Percentiles rank a stretch among this genome's conserved stretches.
Evolutionary conservation across 1,140 invertebrate genomes (phyloP).

Genomic region (Drosophila pruinosa): DNA sequence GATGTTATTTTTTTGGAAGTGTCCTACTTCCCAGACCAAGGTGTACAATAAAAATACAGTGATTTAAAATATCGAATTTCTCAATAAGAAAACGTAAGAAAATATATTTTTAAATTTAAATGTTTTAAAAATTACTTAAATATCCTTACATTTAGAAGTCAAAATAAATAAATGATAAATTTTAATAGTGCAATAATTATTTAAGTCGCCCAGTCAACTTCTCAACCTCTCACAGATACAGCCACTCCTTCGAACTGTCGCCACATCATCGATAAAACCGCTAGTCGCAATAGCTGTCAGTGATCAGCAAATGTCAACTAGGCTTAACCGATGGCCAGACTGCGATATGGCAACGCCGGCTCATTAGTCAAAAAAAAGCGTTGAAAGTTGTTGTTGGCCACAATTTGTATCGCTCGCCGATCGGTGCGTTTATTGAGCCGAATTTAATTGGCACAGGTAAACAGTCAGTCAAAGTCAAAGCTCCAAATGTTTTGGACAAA

Average conservation of each 20-base stretch:
- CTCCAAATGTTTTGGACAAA: slow-evolving; percentile 23
- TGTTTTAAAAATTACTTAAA: too few relatives aligned
- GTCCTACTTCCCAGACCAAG: too few relatives aligned
- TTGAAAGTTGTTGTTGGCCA: slow-evolving; percentile 50
- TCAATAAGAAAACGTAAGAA: too few relatives aligned
- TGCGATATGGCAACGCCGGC: slow-evolving; percentile 42
- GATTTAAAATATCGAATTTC: too few relatives aligned
- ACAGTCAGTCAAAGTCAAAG: slow-evolving; percentile 66
- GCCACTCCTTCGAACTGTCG: slow-evolving; percentile 6
- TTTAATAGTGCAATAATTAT: not conserved
- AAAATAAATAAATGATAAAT: too few relatives aligned
- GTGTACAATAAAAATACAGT: too few relatives aligned
- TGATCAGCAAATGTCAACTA: slow-evolving; percentile 18
- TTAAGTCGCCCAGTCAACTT: not conserved
- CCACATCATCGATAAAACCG: slow-evolving; percentile 26
- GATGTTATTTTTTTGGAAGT: too few relatives aligned
- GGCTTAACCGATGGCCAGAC: slow-evolving; percentile 12
- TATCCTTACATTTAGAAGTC: too few relatives aligned
- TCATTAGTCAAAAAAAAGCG: slow-evolving; percentile 63
- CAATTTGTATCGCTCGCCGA: slow-evolving; percentile 69
- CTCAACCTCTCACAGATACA: not conserved
- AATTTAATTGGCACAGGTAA: slow-evolving; percentile 75
- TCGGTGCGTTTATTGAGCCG: slow-evolving; percentile 56
- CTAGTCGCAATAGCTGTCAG: slow-evolving; percentile 28
- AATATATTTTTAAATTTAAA: too few relatives aligned